Evolutionary conservation across 2,888 invertebrate genomes (phyloP).

Genomic region (Acanthosoma haemorrhoidale): DNA sequence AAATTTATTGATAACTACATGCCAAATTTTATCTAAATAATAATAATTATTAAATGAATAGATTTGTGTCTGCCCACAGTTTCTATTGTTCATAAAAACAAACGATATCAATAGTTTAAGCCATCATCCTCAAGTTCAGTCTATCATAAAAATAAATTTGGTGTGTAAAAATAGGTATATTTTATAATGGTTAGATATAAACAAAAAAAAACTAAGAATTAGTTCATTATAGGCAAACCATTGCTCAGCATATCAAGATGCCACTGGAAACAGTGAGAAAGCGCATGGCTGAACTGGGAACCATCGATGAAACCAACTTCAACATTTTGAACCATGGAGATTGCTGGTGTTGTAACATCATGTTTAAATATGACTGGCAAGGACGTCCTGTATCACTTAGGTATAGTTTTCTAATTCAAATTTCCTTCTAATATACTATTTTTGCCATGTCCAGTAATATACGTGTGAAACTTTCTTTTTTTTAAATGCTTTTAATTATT

Average conservation of each 20-base stretch:
- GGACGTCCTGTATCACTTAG: background rate
- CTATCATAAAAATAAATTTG: no score
- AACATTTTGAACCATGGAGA: background rate
- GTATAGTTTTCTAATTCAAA: background rate
- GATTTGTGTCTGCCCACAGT: no score
- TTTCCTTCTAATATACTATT: no score
- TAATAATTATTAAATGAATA: background rate
- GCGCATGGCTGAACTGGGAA: background rate
- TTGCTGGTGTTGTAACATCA: background rate
- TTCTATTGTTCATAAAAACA: no score
- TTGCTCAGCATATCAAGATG: background rate
- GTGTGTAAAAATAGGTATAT: no score
- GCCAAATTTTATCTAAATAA: background rate
- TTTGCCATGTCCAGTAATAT: no score
- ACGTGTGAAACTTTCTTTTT: no score
- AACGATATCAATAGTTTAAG: no score
- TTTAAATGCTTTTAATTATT: background rate
- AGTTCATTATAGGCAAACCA: background rate
- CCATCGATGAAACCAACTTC: background rate
- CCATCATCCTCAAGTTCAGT: no score
- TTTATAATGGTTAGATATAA: no score
- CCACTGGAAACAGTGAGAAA: background rate
- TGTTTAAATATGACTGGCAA: conserved; percentile 10
- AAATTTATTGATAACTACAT: background rate
- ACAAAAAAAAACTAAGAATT: no score